Evolutionary conservation across 2,888 invertebrate species (phyloP), one percentile per base, ranked within the genome.

Genomic region (Coenonympha arcania): DNA sequence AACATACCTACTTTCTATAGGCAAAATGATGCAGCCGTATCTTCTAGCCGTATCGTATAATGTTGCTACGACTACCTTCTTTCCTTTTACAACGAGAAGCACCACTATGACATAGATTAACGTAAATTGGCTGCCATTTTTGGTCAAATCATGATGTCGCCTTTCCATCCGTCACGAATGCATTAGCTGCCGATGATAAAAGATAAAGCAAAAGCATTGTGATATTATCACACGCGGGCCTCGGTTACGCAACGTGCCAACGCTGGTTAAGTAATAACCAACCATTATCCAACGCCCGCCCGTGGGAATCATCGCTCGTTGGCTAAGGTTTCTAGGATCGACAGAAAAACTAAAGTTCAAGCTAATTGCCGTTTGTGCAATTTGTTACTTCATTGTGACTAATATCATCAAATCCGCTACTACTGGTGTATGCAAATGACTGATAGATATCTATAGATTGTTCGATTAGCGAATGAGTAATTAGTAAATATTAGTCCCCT

Each of bases 261-360:
- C 68, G 62, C 57, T 57, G 60, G 72, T 81, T 79, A 84, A 76
- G 80, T 84, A 84, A 84, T 81, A 79, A 84, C 79, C 83, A 84
- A 83, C 72, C 59, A 64, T 72, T 83, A 82, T 83, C 76, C 78
- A 78, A 82, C 71, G 48, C 54, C 65, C 59, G 55, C 65, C 59
- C 80, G 82, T 84, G 84, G 76, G 84, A 84, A 82, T 65, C 63
- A 59, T 69, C 68, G 62, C 64, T 50, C 59, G 58, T 54, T 54
- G 53, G 47, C 50, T 44, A 47, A 41, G 45, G 48, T 37, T 52
- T 42, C 44, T 28, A 47, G 48, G 37, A 48, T 48, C 50, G 37
- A 48, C 45, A 48, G 41, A 48, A 55, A 50, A 52, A 47, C 44
- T 41, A 42, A 53, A 48, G 40, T 55, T 53, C 47, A 47, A 30